Evolutionary conservation across 2,888 invertebrate species (phyloP).

Genomic region (Lycaena phlaeas): DNA sequence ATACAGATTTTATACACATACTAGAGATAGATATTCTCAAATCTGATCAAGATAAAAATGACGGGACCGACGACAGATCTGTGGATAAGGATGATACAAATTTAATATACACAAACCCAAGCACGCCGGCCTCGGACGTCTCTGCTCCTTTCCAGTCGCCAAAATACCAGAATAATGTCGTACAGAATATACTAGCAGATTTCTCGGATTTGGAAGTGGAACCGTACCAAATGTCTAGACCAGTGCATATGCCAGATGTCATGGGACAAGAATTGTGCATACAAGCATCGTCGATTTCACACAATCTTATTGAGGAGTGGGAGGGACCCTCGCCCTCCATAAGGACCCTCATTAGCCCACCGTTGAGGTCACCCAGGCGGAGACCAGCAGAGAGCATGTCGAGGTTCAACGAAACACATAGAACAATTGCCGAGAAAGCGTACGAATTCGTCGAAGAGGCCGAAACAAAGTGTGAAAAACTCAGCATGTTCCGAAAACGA

Average conservation of each 20-base stretch:
- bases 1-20: constrained; percentile 90
- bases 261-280: constrained; percentile 64
- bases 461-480: constrained; percentile 85
- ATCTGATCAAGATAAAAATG: constrained; percentile 45
- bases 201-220: constrained; percentile 76
- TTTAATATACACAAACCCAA: constrained; percentile 45
- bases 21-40: constrained; percentile 75
- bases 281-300: constrained; percentile 58
- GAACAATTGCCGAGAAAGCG: constrained; percentile 78
- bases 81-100: constrained; percentile 49
- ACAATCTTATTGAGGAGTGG: constrained; percentile 68
- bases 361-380: constrained; percentile 55
- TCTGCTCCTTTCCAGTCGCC: constrained; percentile 65
- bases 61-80: constrained; percentile 38
- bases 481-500: constrained; percentile 88
- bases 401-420: constrained; percentile 64
- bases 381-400: constrained; percentile 68
- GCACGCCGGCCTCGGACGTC: constrained; percentile 50
- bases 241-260: constrained; percentile 56
- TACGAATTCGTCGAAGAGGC: constrained; percentile 90
- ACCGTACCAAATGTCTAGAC: constrained; percentile 51
- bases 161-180: constrained; percentile 67
- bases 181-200: constrained; percentile 75
- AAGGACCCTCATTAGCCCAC: constrained; percentile 61
- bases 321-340: constrained; percentile 63